Percentiles rank a stretch among this genome's conserved stretches.
phyloP scores from a whole-genome alignment of 2,797 vertebrate genomes.

The Phrynocephalus vlangalii region DNA sequence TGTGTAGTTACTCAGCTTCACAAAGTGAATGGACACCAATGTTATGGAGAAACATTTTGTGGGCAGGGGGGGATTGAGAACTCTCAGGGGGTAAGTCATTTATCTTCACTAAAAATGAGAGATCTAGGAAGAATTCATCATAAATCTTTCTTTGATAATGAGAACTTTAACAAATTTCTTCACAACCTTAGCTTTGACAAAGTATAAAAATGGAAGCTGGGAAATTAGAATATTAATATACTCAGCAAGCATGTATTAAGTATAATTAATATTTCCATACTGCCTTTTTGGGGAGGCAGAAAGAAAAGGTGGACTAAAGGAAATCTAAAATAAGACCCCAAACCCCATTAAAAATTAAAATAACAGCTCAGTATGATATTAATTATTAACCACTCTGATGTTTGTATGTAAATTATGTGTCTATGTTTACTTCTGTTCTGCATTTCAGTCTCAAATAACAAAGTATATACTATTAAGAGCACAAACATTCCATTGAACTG shows the following conservation, averaged over 20 bases:
- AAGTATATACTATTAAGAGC: not conserved
- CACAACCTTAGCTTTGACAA: no score
- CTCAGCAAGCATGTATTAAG: not conserved
- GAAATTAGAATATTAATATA: not conserved
- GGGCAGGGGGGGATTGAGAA: no score
- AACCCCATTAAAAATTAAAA: not conserved
- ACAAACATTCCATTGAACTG: not conserved
- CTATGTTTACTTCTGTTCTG: not conserved
- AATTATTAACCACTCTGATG: not conserved
- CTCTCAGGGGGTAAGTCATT: no score
- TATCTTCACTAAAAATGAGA: no score
- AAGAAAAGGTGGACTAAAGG: not conserved
- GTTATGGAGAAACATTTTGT: no score
- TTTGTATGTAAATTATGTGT: not conserved
- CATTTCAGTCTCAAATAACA: no score
- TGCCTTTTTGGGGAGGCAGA: not conserved
- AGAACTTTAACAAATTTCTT: no score
- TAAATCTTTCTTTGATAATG: no score
- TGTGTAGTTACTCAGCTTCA: no score
- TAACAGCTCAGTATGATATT: not conserved
- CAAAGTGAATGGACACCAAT: no score
- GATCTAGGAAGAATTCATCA: no score
- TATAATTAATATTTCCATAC: not conserved
- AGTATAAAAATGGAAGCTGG: not conserved
- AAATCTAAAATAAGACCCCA: not conserved